Evolutionary conservation across 2,113 vertebrate genomes (phyloP).

Genomic region (Cryptomyrus ogoouensis): DNA sequence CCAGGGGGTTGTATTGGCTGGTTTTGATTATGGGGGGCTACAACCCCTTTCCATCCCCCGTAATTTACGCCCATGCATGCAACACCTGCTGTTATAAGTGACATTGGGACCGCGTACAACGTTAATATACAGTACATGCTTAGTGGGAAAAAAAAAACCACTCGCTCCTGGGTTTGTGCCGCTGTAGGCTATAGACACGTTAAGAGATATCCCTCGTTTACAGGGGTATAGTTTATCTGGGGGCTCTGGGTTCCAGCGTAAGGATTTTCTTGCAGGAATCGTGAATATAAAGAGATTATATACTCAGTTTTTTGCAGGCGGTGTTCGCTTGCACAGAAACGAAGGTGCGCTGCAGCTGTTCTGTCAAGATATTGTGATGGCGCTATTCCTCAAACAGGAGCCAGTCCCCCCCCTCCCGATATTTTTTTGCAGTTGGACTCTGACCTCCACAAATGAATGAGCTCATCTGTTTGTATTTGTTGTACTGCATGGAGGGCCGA

Average conservation of each 20-base stretch:
- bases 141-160: not conserved
- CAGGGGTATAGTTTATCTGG: not conserved
- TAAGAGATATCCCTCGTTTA: not conserved
- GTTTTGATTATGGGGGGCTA: not conserved
- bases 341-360: not conserved
- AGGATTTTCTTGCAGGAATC: not conserved
- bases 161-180: not conserved
- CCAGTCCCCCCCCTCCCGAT: not conserved
- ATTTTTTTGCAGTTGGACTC: not conserved
- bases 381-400: not conserved
- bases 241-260: not conserved
- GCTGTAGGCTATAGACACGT: not conserved
- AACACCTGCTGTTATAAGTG: not conserved
- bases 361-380: not conserved
- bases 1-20: not conserved
- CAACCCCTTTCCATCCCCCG: not conserved
- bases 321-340: not conserved
- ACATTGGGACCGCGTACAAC: not conserved
- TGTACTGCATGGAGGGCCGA: not conserved
- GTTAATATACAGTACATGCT: not conserved
- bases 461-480: not conserved
- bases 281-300: not conserved
- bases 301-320: not conserved
- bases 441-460: not conserved
- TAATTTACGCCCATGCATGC: not conserved